Percentiles rank a stretch among this genome's conserved stretches.
phyloP scores from a whole-genome alignment of 2,113 vertebrate genomes.

The Benitochromis conjunctus region DNA sequence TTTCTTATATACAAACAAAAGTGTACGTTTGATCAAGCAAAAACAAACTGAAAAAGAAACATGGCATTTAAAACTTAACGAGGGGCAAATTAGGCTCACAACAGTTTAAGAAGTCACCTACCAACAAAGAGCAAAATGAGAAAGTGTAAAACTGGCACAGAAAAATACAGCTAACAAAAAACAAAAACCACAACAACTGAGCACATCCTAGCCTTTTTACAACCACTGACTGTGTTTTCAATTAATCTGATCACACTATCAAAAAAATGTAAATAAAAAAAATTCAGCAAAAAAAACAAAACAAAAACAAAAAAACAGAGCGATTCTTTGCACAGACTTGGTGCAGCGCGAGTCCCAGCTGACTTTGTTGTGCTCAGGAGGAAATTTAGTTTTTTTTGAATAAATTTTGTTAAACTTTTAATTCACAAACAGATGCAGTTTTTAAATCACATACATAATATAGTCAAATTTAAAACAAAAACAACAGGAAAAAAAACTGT shows the following conservation, averaged over 20 bases:
- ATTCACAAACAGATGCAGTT: background rate
- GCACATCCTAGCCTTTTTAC: background rate
- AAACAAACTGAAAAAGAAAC: background rate
- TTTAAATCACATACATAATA: background rate
- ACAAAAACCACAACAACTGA: background rate
- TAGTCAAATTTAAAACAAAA: background rate
- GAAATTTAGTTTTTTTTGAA: background rate
- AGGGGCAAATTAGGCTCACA: background rate
- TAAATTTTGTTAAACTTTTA: background rate
- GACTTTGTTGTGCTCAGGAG: background rate
- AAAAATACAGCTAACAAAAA: background rate
- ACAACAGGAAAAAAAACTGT: background rate
- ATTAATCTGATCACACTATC: background rate
- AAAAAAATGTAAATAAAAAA: no score
- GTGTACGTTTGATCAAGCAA: background rate
- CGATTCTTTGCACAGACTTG: background rate
- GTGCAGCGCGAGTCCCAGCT: background rate
- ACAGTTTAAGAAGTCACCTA: background rate
- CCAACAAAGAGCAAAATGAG: background rate
- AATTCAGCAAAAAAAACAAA: background rate
- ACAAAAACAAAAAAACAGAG: background rate
- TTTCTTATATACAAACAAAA: slow-evolving; percentile 28
- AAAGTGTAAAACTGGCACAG: background rate
- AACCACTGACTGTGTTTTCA: background rate
- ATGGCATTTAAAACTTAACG: background rate